These are phyloP conservation scores for Nymphalis polychloros DNA, from an alignment of 2,888 invertebrate species.

Conservation along the genomic window DNA sequence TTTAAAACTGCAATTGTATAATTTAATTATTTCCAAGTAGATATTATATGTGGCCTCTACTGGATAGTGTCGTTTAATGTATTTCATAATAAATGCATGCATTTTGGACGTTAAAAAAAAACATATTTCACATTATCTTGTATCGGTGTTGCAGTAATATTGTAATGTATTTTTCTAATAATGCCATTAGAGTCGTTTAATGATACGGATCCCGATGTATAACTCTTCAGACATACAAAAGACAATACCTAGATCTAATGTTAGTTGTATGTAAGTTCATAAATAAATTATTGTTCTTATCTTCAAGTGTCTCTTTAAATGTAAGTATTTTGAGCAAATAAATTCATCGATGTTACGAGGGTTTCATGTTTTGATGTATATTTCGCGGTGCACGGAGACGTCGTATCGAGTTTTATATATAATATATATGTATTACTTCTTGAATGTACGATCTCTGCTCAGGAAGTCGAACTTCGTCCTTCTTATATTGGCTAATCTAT, in stretches of 20 bases:
- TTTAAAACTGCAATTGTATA: constrained; percentile 12
- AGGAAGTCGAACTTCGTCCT: constrained; percentile 33
- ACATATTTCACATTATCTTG: constrained; percentile 57
- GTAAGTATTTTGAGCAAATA: constrained; percentile 74
- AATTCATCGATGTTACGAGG: constrained; percentile 67
- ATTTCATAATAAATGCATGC: constrained; percentile 55
- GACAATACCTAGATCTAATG: constrained; percentile 83
- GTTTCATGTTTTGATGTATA: constrained; percentile 61
- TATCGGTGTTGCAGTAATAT: constrained; percentile 68
- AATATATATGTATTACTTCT: constrained; percentile 3
- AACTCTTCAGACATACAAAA: constrained; percentile 80
- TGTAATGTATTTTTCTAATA: constrained; percentile 54
- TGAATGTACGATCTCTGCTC: constrained; percentile 18
- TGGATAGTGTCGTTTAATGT: constrained; percentile 59
- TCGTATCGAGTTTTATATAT: background rate
- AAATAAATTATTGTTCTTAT: constrained; percentile 74
- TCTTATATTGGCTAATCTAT: constrained; percentile 27
- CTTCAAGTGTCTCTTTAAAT: constrained; percentile 77
- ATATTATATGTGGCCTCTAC: constrained; percentile 66
- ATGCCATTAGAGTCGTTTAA: constrained; percentile 51
- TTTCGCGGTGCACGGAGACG: constrained; percentile 15
- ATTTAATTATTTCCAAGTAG: constrained; percentile 46
- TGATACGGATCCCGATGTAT: constrained; percentile 66
- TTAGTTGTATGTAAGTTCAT: constrained; percentile 80
- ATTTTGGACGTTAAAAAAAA: constrained; percentile 56